These are phyloP conservation scores for Oxystoma pomonae DNA, from an alignment of 2,888 invertebrate genomes.

Conservation along the genomic window DNA sequence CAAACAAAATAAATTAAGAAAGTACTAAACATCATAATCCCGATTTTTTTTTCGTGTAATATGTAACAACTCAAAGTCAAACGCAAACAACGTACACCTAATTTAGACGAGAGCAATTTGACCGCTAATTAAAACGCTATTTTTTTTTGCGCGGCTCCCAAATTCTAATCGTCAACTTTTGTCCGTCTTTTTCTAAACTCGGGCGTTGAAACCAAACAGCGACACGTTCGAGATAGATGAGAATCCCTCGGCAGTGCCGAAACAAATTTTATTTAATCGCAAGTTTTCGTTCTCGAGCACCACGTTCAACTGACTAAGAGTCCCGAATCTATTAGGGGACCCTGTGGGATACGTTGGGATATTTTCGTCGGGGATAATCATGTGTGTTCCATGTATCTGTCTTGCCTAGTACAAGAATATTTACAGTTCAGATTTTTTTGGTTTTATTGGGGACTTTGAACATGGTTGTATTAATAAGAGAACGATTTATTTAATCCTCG, in stretches of 20 bases:
- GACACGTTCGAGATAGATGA: neutral
- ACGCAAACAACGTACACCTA: too few species aligned
- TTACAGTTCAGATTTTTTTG: too few species aligned
- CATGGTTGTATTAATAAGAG: too few species aligned
- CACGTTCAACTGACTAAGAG: neutral
- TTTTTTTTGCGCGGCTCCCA: neutral
- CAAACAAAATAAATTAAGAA: too few species aligned
- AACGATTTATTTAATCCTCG: too few species aligned
- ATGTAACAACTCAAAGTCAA: too few species aligned
- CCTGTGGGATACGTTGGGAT: neutral
- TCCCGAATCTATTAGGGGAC: neutral
- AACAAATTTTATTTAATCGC: neutral
- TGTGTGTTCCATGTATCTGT: neutral
- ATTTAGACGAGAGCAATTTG: too few species aligned
- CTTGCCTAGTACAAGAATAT: too few species aligned
- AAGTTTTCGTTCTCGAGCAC: neutral
- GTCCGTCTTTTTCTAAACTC: neutral
- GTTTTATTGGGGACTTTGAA: too few species aligned
- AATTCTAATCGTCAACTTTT: neutral
- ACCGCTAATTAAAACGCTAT: too few species aligned
- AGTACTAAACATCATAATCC: too few species aligned
- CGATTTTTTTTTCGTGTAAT: too few species aligned
- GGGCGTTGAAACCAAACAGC: neutral
- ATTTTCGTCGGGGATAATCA: neutral
- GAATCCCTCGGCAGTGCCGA: neutral